Evolutionary conservation across 2,113 vertebrate genomes (phyloP), one percentile per base, ranked within the genome.

Genomic region (Trogon melanurus): DNA sequence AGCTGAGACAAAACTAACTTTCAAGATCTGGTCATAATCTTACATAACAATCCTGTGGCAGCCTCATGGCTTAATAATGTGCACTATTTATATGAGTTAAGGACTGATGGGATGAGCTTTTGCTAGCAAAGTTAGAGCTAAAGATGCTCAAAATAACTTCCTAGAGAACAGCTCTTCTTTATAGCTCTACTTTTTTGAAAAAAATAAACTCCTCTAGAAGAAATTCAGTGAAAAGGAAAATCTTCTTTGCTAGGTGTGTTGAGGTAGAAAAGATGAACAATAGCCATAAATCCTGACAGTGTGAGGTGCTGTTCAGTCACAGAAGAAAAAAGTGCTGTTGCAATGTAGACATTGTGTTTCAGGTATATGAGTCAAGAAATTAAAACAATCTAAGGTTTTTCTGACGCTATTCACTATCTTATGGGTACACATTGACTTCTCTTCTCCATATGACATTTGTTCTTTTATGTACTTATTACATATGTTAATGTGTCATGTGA

Each of bases 401-500:
- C 53, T 85, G 50, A 75, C 93, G 75, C 80, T 65, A 6, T 75
- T 93, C 65, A 41, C 65, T 95, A 4, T 79, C 61, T 84, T 81
- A 71, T 72, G 91, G 53, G 70, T 92, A 57, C 80, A 61, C 50
- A 85, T 36, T 79, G 84, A 79, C 70, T 95, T 95, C 45, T 73
- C 48, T 79, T 85, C 85, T 96, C 95, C 95, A 92, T 95, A 96
- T 95, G 96, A 97, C 94, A 95, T 97, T 96, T 95, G 86, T 96
- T 95, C 94, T 96, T 94, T 95, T 89, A 96, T 96, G 94, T 95
- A 95, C 94, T 96, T 89, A 97, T 96, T 97, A 95, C 95, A 97
- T 97, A 97, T 97, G 96, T 91, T 97, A 96, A 95, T 92, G 94
- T 97, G 96, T 95, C 95, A 94, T 97, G 93, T 89, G 96, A 96